These are phyloP conservation scores for Dolichotis patagonum DNA, from an alignment of 2,113 vertebrate species.

Conservation along the genomic window DNA sequence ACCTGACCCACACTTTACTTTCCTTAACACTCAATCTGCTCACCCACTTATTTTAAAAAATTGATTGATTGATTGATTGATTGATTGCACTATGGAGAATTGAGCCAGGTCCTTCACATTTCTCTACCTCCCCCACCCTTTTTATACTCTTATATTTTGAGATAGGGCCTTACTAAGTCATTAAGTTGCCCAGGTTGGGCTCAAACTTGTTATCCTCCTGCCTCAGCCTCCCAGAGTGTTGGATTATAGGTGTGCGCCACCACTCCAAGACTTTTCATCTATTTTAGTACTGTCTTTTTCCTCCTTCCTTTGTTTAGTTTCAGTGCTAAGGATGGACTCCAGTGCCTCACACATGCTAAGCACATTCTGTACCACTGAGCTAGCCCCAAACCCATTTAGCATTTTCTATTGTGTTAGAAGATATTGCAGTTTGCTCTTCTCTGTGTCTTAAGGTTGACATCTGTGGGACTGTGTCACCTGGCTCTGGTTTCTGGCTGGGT, in stretches of 20 bases:
- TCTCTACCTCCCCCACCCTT: not conserved
- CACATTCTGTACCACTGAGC: not conserved
- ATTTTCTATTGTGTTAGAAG: conserved; percentile 10
- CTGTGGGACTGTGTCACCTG: not conserved
- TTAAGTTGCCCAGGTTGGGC: not conserved
- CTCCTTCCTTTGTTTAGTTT: not conserved
- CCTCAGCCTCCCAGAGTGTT: not conserved
- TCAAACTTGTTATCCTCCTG: not conserved
- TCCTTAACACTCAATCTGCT: not conserved
- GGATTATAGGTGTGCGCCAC: not conserved
- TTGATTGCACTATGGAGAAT: not conserved
- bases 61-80: not conserved
- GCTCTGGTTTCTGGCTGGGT: not conserved
- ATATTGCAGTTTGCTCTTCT: not conserved
- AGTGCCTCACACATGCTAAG: not conserved
- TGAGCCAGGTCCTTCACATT: not conserved
- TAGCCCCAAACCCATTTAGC: not conserved
- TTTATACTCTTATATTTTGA: not conserved
- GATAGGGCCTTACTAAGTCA: not conserved
- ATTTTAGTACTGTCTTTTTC: not conserved
- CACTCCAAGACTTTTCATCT: not conserved
- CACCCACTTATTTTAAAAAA: not conserved
- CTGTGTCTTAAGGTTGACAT: not conserved
- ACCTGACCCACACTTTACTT: not conserved
- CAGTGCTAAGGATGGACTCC: not conserved